phyloP scores from a whole-genome alignment of 2,797 vertebrate species.

The Phoebastria nigripes region DNA sequence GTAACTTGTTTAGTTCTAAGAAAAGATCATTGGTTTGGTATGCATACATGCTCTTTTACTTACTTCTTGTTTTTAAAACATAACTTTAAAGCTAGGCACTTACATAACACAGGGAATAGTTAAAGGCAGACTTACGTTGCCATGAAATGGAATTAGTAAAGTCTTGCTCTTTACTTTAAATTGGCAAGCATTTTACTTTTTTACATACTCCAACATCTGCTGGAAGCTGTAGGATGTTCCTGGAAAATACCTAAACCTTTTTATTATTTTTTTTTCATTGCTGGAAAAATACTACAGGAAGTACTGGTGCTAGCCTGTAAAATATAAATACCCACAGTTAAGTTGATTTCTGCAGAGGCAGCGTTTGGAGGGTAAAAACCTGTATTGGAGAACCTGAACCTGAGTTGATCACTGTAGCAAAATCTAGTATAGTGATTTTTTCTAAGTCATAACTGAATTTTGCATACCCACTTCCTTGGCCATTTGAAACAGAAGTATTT shows the following conservation, averaged over 20 bases:
- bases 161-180: not conserved
- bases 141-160: not conserved
- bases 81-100: slow-evolving; percentile 3
- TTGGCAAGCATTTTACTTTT: not conserved
- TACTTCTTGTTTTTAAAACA: slow-evolving; percentile 25
- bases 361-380: not conserved
- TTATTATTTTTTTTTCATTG: not conserved
- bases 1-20: not conserved
- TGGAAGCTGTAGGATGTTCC: not conserved
- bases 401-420: not conserved
- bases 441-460: not conserved
- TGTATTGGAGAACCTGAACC: not conserved
- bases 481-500: not conserved
- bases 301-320: not conserved
- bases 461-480: not conserved
- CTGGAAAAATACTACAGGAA: slow-evolving; percentile 46
- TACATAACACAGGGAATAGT: slow-evolving; percentile 7
- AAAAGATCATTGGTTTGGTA: slow-evolving; percentile 18
- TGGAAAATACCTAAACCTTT: slow-evolving; percentile 10
- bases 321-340: not conserved
- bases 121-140: not conserved
- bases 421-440: not conserved
- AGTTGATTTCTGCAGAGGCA: not conserved
- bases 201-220: not conserved
- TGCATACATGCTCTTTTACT: slow-evolving; percentile 12